These are phyloP conservation scores for Zapus hudsonius DNA, from an alignment of 2,113 vertebrate genomes.

Conservation along the genomic window DNA sequence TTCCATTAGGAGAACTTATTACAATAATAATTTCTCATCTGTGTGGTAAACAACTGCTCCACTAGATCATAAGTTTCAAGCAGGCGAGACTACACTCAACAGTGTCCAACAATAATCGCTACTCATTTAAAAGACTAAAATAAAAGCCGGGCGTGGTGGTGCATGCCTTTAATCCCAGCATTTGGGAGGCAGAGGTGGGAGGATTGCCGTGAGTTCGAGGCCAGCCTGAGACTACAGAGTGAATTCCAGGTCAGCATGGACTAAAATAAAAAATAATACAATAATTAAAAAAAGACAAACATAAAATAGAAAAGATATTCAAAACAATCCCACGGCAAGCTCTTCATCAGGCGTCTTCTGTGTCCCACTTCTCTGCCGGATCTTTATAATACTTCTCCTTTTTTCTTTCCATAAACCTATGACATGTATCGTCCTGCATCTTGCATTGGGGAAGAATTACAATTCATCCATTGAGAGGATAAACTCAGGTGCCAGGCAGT, in stretches of 20 bases:
- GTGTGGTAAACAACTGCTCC: not conserved
- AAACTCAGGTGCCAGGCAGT: not conserved
- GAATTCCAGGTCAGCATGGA: too few relatives aligned
- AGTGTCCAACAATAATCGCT: not conserved
- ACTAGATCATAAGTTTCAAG: not conserved
- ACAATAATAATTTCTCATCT: not conserved
- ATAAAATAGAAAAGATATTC: not conserved
- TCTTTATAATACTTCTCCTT: not conserved
- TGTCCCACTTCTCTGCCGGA: not conserved
- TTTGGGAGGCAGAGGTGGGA: too few relatives aligned
- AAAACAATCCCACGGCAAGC: not conserved
- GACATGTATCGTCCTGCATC: not conserved
- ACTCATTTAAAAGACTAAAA: not conserved
- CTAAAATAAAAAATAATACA: too few relatives aligned
- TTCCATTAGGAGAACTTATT: slow-evolving; percentile 34
- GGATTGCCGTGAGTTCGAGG: too few relatives aligned
- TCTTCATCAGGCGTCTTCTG: not conserved
- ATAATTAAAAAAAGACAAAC: not conserved
- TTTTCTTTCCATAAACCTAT: not conserved
- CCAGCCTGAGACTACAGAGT: too few relatives aligned
- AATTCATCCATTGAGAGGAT: not conserved
- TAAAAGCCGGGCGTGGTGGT: too few relatives aligned
- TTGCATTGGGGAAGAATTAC: not conserved
- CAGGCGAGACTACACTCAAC: not conserved
- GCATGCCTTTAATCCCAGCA: too few relatives aligned